Evolutionary conservation across 1,140 invertebrate species (phyloP), one percentile per base, ranked within the genome.

Genomic region (Apocrypta bakeri): DNA sequence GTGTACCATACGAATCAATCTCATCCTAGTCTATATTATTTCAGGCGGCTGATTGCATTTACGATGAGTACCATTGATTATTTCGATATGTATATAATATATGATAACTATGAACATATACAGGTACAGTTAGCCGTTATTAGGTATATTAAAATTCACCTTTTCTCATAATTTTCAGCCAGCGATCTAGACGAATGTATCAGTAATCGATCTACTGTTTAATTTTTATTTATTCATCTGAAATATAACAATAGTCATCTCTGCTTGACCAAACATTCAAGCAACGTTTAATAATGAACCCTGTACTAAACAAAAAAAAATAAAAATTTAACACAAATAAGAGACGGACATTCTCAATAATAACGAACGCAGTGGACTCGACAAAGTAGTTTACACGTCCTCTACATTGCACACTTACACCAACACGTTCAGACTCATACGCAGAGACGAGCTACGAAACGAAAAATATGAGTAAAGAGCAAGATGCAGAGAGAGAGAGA

Each of bases 401-500:
- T 56, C 21, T 37, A 1, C 48, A 7, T 17, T 1, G 7, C 48
- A 3, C 48, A 17, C 48, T 21, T 21, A 56, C 2, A n/a, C 14
- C 11, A 48, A 7, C 48, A 11, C 40, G n/a, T n/a, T n/a, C n/a
- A n/a, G n/a, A 42, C 64, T 2, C 61, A 72, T 64, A 83, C 74
- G 21, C 31, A n/a, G 69, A 11, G 31, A 37, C 24, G 29, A 29
- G 27, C 9, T 25, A 8, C 21, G 69, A n/a, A 72, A 9, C 31
- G 27, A 40, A n/a, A 72, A 72, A 72, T 37, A 9, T 14, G n/a
- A 7, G 25, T 27, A 33, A 72, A 33, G 33, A 72, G 76, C 48
- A 56, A 68, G 64, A 72, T 72, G 71, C 74, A 66, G 24, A 61
- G 74, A 71, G 37, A 66, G 78, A 48, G 81, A 71, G 74, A 74